Evolutionary conservation across 1,140 invertebrate species (phyloP).

Genomic region (Drosophila melanogaster): Release_6_plus_ISO1_MT NT_033777.3:5348001-5348500

Average conservation of each 20-base stretch:
- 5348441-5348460: no score
- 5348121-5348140: slow-evolving; percentile 34
- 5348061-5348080: slow-evolving; percentile 71
- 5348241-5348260: slow-evolving; percentile 65
- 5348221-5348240: slow-evolving; percentile 53
- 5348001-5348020: slow-evolving; percentile 20
- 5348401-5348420: no score
- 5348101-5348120: slow-evolving; percentile 50
- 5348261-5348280: slow-evolving; percentile 53
- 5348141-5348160: slow-evolving; percentile 55
- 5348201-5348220: slow-evolving; percentile 21
- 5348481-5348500: no score
- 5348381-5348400: no score
- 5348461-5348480: no score
- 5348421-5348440: no score
- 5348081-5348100: slow-evolving; percentile 76
- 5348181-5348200: slow-evolving; percentile 52
- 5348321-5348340: neutral
- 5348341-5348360: no score
- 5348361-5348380: no score
- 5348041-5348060: slow-evolving; percentile 28
- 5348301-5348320: neutral
- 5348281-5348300: slow-evolving; percentile 26
- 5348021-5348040: neutral
- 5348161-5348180: slow-evolving; percentile 71